Base-by-base conservation (phyloP, 2,797 vertebrate species). In the Zonotrichia albicollis region DNA sequence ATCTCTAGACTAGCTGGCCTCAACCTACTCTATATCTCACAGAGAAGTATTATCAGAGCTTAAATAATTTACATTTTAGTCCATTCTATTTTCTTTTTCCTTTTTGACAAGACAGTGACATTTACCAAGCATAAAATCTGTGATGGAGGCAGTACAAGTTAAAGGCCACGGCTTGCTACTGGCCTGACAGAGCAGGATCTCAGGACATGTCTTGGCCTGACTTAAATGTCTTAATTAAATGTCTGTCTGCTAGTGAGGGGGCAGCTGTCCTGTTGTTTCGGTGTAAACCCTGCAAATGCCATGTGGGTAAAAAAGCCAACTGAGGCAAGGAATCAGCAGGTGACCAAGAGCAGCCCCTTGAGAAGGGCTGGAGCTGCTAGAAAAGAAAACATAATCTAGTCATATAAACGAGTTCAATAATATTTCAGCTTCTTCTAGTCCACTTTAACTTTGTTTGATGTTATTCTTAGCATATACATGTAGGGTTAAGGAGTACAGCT, bases 401-500 rank as follows among this genome's bases (percentile, higher is more conserved):
- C 27, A 53, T 30, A 30, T 30, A 19, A 30, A 4, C 2, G 4
- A 50, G 12, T 20, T 14, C 16, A 42, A 42, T 4, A 38, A 3
- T 7, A 34, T 50, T 85, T 78, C 50, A 54, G 25, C 18, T 54
- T 57, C 10, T 61, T 66, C 20, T 66, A 66, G 25, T 42, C 20
- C 14, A 38, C 48, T 54, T 67, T 5, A 38, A 30, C 2, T 10
- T 32, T 36, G 11, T 51, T 57, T 73, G 12, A 58, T 38, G 3
- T 30, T 74, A 42, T 38, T 66, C 22, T 62, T 40, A 51, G 5
- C 8, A 12, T 16, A 6, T 22, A 8, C 0, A 0, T 10, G 9
- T 30, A 62, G 17, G 40, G 9, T 54, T 34, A 55, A 29, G n/a
- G 25, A 18, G 9, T 12, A 17, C 13, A 15, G 3, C 10, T 48